Percentiles rank a stretch among this genome's conserved stretches.
Conservation (phyloP, 2,888 invertebrate species). For the Coronaproctus castanopsis region DNA sequence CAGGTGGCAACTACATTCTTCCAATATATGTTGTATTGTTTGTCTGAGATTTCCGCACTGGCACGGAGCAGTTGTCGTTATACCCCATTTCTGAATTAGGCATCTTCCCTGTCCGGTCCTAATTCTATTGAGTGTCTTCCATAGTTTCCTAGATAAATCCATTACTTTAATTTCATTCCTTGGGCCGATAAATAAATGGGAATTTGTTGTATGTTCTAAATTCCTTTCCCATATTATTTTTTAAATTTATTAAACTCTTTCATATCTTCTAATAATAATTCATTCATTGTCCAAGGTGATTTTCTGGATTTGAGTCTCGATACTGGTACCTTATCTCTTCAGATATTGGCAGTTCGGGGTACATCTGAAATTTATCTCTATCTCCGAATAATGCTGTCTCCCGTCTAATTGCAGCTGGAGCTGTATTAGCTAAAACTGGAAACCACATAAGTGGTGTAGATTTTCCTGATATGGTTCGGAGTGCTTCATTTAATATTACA, state of each 20-base stretch:
- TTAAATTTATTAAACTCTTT: not conserved
- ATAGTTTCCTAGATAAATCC: not conserved
- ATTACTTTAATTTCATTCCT: not conserved
- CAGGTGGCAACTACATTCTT: no score
- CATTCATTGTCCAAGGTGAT: not conserved
- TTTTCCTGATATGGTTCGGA: not conserved
- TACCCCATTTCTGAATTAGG: not conserved
- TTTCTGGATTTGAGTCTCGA: not conserved
- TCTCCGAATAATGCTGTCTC: not conserved
- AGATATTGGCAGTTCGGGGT: not conserved
- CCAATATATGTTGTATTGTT: not conserved
- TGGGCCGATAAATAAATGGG: not conserved
- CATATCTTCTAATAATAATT: not conserved
- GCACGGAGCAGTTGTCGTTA: not conserved
- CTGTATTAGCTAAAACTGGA: not conserved
- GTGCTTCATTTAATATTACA: not conserved
- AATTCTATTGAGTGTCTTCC: not conserved
- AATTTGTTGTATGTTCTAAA: not conserved
- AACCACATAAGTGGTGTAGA: not conserved
- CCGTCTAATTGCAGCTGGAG: not conserved
- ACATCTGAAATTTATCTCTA: no score
- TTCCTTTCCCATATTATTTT: not conserved
- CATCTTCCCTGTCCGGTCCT: not conserved
- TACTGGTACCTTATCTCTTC: not conserved
- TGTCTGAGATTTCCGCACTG: not conserved